Evolutionary conservation across 2,113 vertebrate genomes (phyloP).

Genomic region (Oriolus oriolus): DNA sequence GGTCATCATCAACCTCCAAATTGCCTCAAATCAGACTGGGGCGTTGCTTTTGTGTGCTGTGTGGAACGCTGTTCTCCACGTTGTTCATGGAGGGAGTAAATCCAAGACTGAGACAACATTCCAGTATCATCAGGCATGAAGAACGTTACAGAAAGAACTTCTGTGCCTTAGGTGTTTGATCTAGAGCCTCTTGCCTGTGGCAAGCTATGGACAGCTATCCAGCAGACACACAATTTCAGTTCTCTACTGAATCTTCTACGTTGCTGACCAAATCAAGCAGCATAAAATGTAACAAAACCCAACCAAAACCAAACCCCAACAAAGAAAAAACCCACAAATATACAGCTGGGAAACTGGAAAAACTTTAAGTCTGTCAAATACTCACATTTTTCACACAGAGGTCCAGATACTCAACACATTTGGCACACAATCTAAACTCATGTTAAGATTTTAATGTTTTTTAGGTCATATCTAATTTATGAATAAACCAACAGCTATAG

Average conservation of each 20-base stretch:
- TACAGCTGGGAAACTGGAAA: background rate
- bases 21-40: background rate
- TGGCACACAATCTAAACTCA: background rate
- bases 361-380: background rate
- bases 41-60: background rate
- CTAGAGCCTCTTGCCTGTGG: background rate
- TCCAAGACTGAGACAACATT: background rate
- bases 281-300: background rate
- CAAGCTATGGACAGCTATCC: background rate
- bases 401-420: background rate
- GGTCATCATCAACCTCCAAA: background rate
- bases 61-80: background rate
- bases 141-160: background rate
- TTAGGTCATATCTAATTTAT: background rate
- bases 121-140: background rate
- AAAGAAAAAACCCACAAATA: background rate
- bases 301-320: background rate
- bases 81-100: background rate
- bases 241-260: background rate
- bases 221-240: background rate
- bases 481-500: background rate
- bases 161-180: background rate
- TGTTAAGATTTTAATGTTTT: background rate
- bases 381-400: background rate
- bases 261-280: background rate